These are phyloP conservation scores for Sebastes jordani DNA, from an alignment of 2,797 vertebrate species.

Conservation along the genomic window DNA sequence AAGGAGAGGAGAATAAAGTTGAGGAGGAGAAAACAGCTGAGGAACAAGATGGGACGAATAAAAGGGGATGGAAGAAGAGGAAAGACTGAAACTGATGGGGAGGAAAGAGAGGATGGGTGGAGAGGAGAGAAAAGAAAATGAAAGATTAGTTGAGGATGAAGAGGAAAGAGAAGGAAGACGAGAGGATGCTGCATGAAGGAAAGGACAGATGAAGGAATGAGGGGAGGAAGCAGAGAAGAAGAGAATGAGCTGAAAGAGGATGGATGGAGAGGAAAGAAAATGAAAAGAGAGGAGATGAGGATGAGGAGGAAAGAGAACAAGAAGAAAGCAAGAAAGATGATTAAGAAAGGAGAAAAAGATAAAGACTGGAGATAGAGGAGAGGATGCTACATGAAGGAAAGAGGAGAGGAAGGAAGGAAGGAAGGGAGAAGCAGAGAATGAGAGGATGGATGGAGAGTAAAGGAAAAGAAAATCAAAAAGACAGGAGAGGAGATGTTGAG, in stretches of 20 bases:
- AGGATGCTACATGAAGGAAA: neutral
- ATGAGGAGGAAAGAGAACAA: neutral
- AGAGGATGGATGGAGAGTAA: neutral
- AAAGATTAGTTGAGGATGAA: too few relatives aligned
- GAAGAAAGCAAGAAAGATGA: neutral
- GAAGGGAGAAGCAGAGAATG: neutral
- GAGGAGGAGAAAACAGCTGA: neutral
- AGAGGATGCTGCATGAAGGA: too few relatives aligned
- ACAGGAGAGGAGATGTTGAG: neutral
- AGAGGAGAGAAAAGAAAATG: neutral
- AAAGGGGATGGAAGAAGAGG: neutral
- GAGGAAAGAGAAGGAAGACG: too few relatives aligned
- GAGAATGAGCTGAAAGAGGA: too few relatives aligned
- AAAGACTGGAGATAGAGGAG: neutral
- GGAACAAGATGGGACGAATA: neutral
- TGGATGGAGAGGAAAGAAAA: too few relatives aligned
- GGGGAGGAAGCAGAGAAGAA: too few relatives aligned
- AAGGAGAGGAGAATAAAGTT: neutral
- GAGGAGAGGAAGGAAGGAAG: neutral
- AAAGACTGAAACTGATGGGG: neutral
- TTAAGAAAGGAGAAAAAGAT: neutral
- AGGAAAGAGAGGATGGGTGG: neutral
- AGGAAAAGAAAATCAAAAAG: neutral
- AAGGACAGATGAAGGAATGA: too few relatives aligned
- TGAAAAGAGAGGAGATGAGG: neutral